Evolutionary conservation across 2,113 vertebrate genomes (phyloP), one percentile per base, ranked within the genome.

Genomic region (Butorides virescens): DNA sequence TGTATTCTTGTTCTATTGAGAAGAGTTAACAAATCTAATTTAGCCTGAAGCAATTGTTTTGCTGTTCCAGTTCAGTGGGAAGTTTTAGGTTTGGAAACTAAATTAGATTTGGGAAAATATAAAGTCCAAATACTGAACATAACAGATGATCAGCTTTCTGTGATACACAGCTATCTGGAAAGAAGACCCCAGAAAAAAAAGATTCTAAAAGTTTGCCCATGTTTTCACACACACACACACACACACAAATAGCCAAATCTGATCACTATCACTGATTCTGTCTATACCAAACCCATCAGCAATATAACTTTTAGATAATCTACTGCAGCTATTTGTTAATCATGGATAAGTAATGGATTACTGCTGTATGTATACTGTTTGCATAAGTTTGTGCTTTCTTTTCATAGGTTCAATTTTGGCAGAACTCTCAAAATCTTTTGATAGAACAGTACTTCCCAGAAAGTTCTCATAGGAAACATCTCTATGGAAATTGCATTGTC

Each of bases 51-150:
- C 27, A 65, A 70, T 34, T 70, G 47, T 80, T 89, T 80, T 13
- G 10, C 36, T 92, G 50, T 88, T 96, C 61, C 73, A 75, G 58
- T 74, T 86, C 70, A 76, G 22, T 58, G 15, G 82, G 44, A 83
- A 88, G 14, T 86, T 95, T 91, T 77, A 66, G 34, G 22, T 89
- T 90, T 93, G 72, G 59, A 92, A 86, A 39, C 49, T 71, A 90
- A 86, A 78, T 85, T 90, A 84, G 13, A n/a, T 52, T 84, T 73
- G 58, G 27, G 27, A 20, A 85, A 97, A 91, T 70, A 82, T 2
- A 68, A 84, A 85, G 26, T 39, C 50, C 34, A 83, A 90, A 93
- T 72, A 34, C 22, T 26, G 34, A 82, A 66, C 6, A 13, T 46
- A 78, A 36, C 11, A 77, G 47, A 89, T 77, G 3, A 66, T 50